These are phyloP conservation scores for Gallinago nigripennis DNA, from an alignment of 2,797 vertebrate species.

Conservation along the genomic window DNA sequence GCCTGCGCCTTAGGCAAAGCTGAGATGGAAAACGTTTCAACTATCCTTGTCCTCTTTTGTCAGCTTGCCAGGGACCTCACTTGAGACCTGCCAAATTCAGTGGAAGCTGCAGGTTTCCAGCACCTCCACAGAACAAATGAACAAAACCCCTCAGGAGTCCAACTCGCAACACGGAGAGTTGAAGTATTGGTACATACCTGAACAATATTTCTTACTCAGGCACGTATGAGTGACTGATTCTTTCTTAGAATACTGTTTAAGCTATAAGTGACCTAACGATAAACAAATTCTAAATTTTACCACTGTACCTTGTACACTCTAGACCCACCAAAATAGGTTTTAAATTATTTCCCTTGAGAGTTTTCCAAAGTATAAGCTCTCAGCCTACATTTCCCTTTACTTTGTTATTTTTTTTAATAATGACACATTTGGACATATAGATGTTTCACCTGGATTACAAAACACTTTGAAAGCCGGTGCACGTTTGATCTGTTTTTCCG, in stretches of 20 bases:
- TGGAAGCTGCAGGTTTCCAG: background rate
- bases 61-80: background rate
- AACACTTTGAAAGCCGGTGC: background rate
- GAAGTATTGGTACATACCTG: background rate
- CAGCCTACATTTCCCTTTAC: background rate
- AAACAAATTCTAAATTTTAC: slow-evolving; percentile 6
- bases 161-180: background rate
- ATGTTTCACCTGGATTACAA: background rate
- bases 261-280: background rate
- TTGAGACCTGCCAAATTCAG: background rate
- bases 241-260: background rate
- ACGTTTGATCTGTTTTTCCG: slow-evolving; percentile 12
- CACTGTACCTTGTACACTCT: background rate
- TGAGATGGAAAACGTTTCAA: slow-evolving; percentile 3
- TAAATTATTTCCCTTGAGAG: background rate
- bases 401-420: background rate
- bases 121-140: background rate
- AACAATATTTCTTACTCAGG: background rate
- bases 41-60: background rate
- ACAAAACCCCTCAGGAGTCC: background rate
- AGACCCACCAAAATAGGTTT: background rate
- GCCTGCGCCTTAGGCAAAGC: background rate
- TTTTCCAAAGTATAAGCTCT: background rate
- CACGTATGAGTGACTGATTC: background rate
- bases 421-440: background rate